Evolutionary conservation across 2,113 vertebrate genomes (phyloP).

Genomic region (Cochlearius cochlearius): DNA sequence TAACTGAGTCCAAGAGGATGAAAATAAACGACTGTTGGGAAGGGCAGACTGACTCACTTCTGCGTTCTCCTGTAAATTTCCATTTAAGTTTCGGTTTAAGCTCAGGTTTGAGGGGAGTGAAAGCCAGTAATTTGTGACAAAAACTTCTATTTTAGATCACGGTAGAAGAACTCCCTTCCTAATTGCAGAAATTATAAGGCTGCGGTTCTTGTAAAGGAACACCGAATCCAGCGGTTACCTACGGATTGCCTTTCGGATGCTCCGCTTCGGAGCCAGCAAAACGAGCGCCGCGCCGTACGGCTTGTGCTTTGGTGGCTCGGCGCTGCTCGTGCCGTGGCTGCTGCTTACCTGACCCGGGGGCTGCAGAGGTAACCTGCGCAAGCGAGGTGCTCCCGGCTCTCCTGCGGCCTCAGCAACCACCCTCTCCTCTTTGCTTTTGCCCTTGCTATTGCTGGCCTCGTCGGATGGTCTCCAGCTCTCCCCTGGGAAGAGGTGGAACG

Average conservation of each 20-base stretch:
- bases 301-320: background rate
- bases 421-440: background rate
- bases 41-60: conserved; percentile 60
- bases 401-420: accelerated
- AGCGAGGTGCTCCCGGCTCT: background rate
- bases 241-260: background rate
- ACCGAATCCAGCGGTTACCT: background rate
- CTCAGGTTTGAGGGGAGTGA: conserved; percentile 50
- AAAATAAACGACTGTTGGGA: conserved; percentile 6
- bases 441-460: accelerated
- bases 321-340: background rate
- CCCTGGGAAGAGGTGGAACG: background rate
- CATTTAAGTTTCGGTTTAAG: conserved; percentile 43
- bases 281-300: accelerated
- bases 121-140: conserved; percentile 52
- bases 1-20: conserved; percentile 20
- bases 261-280: background rate
- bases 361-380: background rate
- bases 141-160: conserved; percentile 31
- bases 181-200: conserved; percentile 38
- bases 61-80: conserved; percentile 56
- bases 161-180: conserved; percentile 32
- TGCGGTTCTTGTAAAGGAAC: background rate
- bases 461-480: background rate
- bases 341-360: background rate